Conservation (phyloP, 2,113 vertebrate species). For the Marcusenius ussheri region DNA sequence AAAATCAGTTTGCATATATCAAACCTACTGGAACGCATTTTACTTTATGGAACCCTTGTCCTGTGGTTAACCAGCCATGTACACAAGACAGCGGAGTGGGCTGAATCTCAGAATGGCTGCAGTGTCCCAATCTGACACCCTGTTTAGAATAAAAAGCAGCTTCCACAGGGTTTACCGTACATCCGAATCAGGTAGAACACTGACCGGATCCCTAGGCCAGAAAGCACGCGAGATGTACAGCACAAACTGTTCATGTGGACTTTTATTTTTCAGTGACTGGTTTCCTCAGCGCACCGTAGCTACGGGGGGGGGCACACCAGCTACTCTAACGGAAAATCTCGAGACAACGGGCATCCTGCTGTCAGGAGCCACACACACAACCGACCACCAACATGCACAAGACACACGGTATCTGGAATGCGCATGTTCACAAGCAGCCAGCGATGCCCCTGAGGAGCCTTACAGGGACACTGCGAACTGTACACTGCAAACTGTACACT, state of each 20-base stretch:
- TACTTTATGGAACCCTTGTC: background rate
- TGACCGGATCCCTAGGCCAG: background rate
- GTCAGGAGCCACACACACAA: background rate
- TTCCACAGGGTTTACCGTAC: background rate
- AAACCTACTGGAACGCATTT: background rate
- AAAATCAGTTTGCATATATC: background rate
- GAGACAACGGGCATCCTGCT: background rate
- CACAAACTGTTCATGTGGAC: background rate
- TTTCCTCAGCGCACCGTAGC: conserved; percentile 24
- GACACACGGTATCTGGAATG: background rate
- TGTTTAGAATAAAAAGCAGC: background rate
- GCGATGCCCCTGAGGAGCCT: background rate
- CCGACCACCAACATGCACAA: background rate
- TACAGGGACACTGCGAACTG: background rate
- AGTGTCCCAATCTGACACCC: background rate
- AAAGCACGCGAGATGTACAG: background rate
- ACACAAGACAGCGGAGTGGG: background rate
- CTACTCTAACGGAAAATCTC: background rate
- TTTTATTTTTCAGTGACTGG: background rate
- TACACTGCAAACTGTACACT: background rate
- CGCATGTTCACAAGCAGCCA: conserved; percentile 1
- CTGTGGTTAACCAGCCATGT: background rate
- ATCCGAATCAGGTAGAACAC: background rate
- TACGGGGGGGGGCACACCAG: background rate
- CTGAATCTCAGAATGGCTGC: background rate